Evolutionary conservation across 2,888 invertebrate species (phyloP), one percentile per base, ranked within the genome.

Genomic region (Tetramorium bicarinatum): DNA sequence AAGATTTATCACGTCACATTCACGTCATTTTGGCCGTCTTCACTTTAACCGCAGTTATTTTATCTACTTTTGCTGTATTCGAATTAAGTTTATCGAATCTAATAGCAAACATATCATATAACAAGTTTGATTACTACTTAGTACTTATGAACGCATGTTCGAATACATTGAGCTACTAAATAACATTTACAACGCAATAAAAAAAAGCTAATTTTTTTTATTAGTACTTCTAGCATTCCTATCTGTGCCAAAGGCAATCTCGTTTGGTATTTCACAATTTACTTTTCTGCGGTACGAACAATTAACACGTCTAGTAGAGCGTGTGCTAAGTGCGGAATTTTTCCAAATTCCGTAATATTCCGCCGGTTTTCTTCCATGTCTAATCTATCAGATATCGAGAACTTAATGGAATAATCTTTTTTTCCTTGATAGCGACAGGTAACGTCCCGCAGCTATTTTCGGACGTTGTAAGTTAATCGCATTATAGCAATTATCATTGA

Each of bases 231-330:
- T 67, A 29, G 25, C 21, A 44, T 66, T 66, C 4, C 25, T 18
- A 9, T 25, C 13, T 9, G 18, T 47, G 9, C 18, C 8, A 64
- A 67, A 67, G 15, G 29, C 9, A 44, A 47, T 18, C 11, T 62
- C 34, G 29, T 75, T n/a, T 1, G 11, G 7, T 9, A 1, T 75
- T 49, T 44, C 29, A 6, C 29, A 49, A 75, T 15, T 13, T 29
- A 25, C n/a, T 44, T 18, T 38, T 18, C 29, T 34, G 18, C 38
- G 0, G 21, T 3, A 38, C 11, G 29, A 66, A 44, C 34, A 76
- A 77, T 77, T 69, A 69, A n/a, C 77, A 69, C n/a, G 47, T 15
- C 18, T 34, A 69, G 29, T 41, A 41, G 15, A 67, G 76, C 52
- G 54, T 67, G 41, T 9, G n/a, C 2, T 77, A 71, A 59, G 71